Evolutionary conservation across 2,888 invertebrate genomes (phyloP).

Genomic region (Phragmatobia fuliginosa): DNA sequence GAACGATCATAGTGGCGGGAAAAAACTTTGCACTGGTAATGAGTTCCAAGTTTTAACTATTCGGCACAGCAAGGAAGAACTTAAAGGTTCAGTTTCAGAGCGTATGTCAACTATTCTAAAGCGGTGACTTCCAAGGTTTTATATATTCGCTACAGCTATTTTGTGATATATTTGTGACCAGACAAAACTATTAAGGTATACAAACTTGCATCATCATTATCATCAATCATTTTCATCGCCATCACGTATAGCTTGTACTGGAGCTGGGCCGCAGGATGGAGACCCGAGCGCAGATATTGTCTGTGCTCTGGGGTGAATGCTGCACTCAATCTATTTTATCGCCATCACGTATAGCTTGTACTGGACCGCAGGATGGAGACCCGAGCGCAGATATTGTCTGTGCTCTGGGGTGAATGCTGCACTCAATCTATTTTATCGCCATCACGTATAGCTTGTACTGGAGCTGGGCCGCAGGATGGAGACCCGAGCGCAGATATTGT

Average conservation of each 20-base stretch:
- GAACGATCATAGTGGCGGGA: no score
- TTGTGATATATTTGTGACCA: neutral
- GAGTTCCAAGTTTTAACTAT: no score
- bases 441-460: constrained; percentile 6
- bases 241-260: neutral
- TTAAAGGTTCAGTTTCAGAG: no score
- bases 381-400: neutral
- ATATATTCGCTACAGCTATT: neutral
- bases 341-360: constrained; percentile 7
- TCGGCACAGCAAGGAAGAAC: no score
- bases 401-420: neutral
- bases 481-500: neutral
- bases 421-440: constrained; percentile 40
- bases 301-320: neutral
- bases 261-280: neutral
- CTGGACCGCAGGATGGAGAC: neutral
- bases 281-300: neutral
- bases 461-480: neutral
- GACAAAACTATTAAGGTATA: neutral
- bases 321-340: constrained; percentile 36
- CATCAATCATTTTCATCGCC: neutral
- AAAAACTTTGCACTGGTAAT: no score
- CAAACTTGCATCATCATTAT: no score
- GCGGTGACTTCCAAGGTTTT: no score
- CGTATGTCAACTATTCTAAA: no score